A percentile compares a stretch with the other conserved stretches of the same genome.
These are phyloP conservation scores for Odontocerum albicorne DNA, from an alignment of 2,888 invertebrate species.

Conservation along the genomic window DNA sequence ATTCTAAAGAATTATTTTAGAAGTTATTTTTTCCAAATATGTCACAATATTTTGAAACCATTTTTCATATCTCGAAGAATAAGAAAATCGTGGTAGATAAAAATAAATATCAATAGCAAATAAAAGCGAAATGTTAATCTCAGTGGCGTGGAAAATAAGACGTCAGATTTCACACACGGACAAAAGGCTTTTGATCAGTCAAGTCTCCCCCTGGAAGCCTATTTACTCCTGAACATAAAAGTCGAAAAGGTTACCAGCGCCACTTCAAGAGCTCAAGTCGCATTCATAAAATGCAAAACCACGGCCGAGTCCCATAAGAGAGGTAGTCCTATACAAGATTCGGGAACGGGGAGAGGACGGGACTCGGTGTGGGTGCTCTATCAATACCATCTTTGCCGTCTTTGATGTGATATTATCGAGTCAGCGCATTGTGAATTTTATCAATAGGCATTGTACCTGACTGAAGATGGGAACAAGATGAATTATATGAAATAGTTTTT, in stretches of 20 bases:
- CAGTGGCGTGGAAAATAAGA: slow-evolving; percentile 11
- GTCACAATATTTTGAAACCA: no score
- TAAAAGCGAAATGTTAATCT: slow-evolving; percentile 7
- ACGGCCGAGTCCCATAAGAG: slow-evolving; percentile 19
- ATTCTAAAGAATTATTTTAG: no score
- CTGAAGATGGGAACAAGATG: no score
- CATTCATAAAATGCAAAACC: slow-evolving; percentile 35
- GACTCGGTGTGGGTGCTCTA: slow-evolving; percentile 17
- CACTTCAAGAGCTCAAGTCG: slow-evolving; percentile 21
- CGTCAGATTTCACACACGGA: slow-evolving; percentile 10
- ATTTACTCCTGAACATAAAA: slow-evolving; percentile 17
- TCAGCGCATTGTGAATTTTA: neutral
- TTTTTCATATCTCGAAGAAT: no score
- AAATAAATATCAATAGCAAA: no score
- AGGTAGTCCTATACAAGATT: slow-evolving; percentile 17
- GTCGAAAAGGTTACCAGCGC: slow-evolving; percentile 31
- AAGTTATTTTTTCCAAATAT: no score
- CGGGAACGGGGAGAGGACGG: slow-evolving; percentile 1
- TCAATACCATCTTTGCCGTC: slow-evolving; percentile 24
- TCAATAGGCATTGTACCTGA: no score
- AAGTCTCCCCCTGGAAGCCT: slow-evolving; percentile 13
- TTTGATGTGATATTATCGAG: slow-evolving; percentile 11
- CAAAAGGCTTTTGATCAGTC: slow-evolving; percentile 20
- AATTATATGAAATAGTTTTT: no score
- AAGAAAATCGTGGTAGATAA: no score